phyloP scores from a whole-genome alignment of 37 sponge, comb jelly and placozoan species.

The Sycon ciliatum region DNA sequence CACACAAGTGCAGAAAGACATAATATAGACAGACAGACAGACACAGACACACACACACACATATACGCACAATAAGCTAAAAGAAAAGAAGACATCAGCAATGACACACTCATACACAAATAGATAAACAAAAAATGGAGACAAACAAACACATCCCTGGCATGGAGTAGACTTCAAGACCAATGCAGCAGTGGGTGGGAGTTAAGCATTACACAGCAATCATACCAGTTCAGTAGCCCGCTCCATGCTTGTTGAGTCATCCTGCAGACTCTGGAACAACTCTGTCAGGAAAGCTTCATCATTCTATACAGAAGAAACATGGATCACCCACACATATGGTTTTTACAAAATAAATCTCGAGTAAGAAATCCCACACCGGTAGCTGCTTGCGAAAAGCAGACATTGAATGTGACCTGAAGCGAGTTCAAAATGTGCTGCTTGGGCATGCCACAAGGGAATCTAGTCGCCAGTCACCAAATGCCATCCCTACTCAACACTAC shows the following conservation, averaged over 20 bases:
- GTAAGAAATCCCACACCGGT: background rate
- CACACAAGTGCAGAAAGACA: background rate
- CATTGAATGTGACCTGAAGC: no score
- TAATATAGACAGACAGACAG: background rate
- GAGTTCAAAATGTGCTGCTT: no score
- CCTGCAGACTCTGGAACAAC: constrained; percentile 44
- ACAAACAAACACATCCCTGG: no score
- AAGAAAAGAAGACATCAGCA: background rate
- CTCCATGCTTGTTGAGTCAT: constrained; percentile 32
- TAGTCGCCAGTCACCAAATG: background rate
- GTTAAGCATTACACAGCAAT: no score
- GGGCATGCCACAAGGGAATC: no score
- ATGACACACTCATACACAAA: background rate
- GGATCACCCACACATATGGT: background rate
- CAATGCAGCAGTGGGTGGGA: no score
- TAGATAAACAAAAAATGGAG: background rate
- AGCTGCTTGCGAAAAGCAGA: background rate
- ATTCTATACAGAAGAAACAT: constrained; percentile 30
- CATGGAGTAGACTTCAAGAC: no score
- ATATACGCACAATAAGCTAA: background rate
- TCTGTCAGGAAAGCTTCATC: constrained; percentile 48
- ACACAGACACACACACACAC: background rate
- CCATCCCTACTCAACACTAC: background rate
- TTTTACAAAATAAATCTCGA: background rate
- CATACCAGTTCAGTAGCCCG: constrained; percentile 48